Conservation (phyloP, 2,888 invertebrate species). For the Drosophila merina region DNA sequence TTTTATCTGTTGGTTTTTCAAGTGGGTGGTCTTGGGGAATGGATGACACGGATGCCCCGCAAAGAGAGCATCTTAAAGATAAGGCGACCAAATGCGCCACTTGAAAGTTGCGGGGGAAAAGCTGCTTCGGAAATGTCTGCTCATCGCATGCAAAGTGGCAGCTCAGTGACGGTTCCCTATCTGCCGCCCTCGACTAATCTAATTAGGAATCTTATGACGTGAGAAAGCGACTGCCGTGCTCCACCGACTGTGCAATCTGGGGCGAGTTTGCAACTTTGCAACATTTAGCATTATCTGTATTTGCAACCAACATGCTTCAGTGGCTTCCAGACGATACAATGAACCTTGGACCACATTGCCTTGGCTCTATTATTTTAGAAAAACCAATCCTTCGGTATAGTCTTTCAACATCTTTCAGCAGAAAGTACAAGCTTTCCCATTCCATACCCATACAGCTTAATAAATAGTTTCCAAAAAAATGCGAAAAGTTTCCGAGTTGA, state of each 20-base stretch:
- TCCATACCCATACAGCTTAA: too few relatives aligned
- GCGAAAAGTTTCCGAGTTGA: conserved; percentile 42
- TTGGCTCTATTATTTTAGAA: neutral
- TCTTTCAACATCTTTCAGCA: neutral
- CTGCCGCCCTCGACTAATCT: conserved; percentile 31
- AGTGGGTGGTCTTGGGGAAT: neutral
- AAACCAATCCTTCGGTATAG: neutral
- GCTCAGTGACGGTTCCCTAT: conserved; percentile 8
- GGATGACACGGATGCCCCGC: conserved; percentile 16
- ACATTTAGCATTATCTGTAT: conserved; percentile 19
- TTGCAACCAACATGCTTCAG: conserved; percentile 6
- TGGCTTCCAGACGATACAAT: neutral
- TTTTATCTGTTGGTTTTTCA: neutral
- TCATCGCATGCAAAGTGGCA: conserved; percentile 53
- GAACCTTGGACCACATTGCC: neutral
- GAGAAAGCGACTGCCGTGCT: conserved; percentile 54
- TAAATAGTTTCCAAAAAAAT: too few relatives aligned
- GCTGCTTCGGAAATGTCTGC: conserved; percentile 41
- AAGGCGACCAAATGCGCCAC: conserved; percentile 42
- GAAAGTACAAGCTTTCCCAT: too few relatives aligned
- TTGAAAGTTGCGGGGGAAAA: conserved; percentile 39
- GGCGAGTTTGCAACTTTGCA: conserved; percentile 16
- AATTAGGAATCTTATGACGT: conserved; percentile 66
- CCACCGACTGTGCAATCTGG: conserved; percentile 33
- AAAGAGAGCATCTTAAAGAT: conserved; percentile 32